Percentiles rank a stretch among this genome's conserved stretches.
phyloP scores from a whole-genome alignment of 1,140 invertebrate genomes.

The Listronotus bonariensis region DNA sequence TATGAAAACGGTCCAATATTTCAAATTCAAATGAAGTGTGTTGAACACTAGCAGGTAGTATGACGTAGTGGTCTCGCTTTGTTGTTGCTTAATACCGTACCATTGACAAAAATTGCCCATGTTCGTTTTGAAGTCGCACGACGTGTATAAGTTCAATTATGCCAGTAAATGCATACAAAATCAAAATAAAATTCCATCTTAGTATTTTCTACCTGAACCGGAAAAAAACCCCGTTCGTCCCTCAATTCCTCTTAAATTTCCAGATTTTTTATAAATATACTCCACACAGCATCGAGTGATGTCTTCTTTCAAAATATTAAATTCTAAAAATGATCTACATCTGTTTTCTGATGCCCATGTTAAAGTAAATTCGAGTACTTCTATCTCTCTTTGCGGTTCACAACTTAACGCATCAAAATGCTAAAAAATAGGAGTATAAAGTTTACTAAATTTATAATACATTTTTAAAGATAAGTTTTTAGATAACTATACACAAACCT shows the following conservation, averaged over 20 bases:
- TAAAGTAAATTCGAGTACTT: conserved; percentile 18
- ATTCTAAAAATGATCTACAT: conserved; percentile 35
- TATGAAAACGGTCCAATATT: too few relatives aligned
- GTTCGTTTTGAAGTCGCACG: too few relatives aligned
- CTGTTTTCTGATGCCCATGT: conserved; percentile 9
- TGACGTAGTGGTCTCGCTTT: too few relatives aligned
- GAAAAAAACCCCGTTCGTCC: conserved; percentile 14
- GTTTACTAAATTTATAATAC: too few relatives aligned
- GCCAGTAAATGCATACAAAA: neutral
- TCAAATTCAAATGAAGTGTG: too few relatives aligned
- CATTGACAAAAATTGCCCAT: too few relatives aligned
- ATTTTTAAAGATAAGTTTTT: too few relatives aligned
- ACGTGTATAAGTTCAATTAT: too few relatives aligned
- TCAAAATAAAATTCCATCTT: neutral
- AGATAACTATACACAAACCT: too few relatives aligned
- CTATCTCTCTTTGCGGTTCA: conserved; percentile 13
- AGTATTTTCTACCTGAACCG: neutral
- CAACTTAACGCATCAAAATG: conserved; percentile 20
- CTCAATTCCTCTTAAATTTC: neutral
- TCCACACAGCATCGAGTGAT: conserved; percentile 31
- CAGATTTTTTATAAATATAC: conserved; percentile 21
- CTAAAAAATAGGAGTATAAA: conserved; percentile 15
- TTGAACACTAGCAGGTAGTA: too few relatives aligned
- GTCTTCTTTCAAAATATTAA: conserved; percentile 37
- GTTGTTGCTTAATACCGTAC: too few relatives aligned